Percentiles rank a stretch among this genome's conserved stretches.
Conservation (phyloP, 2,113 vertebrate genomes). For the Ceratotherium simum region DNA sequence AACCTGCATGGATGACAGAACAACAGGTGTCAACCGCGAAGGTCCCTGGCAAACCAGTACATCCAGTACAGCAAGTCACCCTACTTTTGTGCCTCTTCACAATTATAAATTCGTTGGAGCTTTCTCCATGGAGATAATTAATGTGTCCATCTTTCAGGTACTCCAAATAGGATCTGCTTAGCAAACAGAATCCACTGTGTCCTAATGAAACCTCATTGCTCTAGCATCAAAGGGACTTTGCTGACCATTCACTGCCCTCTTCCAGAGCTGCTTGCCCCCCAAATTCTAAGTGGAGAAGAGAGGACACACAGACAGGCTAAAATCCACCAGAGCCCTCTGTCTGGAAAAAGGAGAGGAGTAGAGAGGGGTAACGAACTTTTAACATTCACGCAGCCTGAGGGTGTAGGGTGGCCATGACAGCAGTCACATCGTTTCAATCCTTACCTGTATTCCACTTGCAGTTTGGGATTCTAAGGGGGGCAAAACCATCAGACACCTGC, state of each 20-base stretch:
- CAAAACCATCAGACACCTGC: neutral
- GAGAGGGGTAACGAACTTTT: neutral
- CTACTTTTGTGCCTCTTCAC: neutral
- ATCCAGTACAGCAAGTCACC: neutral
- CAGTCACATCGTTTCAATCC: neutral
- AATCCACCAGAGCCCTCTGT: neutral
- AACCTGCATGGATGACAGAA: neutral
- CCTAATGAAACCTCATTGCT: neutral
- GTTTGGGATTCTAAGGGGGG: neutral
- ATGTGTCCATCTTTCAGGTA: neutral
- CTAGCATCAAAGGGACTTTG: neutral
- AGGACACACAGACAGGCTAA: neutral
- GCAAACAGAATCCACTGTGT: neutral
- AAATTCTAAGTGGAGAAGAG: neutral
- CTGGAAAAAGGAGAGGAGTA: neutral
- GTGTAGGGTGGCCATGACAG: accelerated
- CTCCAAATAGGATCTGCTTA: neutral
- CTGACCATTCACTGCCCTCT: neutral
- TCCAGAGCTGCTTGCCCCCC: neutral
- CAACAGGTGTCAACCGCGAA: neutral
- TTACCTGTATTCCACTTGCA: neutral
- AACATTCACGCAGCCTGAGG: neutral
- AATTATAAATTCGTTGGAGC: neutral
- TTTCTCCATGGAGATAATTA: neutral
- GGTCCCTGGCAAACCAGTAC: neutral